These are phyloP conservation scores for Channa argus DNA, from an alignment of 2,113 vertebrate species.

Conservation along the genomic window DNA sequence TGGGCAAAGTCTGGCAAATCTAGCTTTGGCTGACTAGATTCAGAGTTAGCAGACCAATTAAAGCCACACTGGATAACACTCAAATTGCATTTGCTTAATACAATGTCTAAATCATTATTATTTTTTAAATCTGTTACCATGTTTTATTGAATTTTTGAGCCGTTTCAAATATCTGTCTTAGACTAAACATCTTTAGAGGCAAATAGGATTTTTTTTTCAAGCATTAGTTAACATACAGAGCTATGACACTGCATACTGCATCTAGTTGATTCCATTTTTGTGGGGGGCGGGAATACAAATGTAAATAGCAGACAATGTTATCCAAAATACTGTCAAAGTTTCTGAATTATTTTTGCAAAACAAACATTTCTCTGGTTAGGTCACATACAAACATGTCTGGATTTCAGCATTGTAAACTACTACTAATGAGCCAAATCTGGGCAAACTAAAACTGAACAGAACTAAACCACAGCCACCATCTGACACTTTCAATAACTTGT, in stretches of 20 bases:
- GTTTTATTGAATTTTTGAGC: background rate
- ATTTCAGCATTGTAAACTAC: conserved; percentile 7
- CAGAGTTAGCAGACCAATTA: conserved; percentile 31
- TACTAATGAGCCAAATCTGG: conserved; percentile 51
- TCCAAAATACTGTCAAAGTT: background rate
- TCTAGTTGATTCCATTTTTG: background rate
- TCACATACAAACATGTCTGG: conserved; percentile 5
- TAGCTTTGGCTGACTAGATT: conserved; percentile 3
- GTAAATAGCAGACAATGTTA: background rate
- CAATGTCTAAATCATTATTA: background rate
- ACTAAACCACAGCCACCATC: conserved; percentile 20
- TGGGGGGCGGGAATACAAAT: background rate
- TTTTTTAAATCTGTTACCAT: background rate
- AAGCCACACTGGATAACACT: background rate
- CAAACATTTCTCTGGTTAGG: background rate
- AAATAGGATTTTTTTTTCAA: background rate
- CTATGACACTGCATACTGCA: background rate
- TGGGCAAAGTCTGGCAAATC: conserved; percentile 30
- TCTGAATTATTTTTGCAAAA: background rate
- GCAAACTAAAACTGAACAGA: conserved; percentile 32
- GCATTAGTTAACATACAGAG: background rate
- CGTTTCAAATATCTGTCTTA: background rate
- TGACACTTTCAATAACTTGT: conserved; percentile 13
- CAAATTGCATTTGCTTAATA: background rate
- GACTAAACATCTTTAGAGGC: background rate